phyloP scores from a whole-genome alignment of 1,140 invertebrate genomes.

The Chlorops oryzae region DNA sequence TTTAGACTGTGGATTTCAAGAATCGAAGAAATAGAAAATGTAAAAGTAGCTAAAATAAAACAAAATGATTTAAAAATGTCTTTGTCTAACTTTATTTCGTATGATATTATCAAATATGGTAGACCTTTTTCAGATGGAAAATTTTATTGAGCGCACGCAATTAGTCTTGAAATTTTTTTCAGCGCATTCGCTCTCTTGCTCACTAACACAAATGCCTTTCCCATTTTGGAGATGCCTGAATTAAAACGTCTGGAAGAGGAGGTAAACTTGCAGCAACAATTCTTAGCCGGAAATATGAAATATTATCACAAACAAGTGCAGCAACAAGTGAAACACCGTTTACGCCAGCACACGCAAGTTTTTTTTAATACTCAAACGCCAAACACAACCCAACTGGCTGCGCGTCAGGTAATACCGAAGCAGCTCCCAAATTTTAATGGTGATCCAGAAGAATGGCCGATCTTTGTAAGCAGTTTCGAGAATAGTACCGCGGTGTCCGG shows the following conservation, averaged over 20 bases:
- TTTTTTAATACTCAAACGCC: neutral
- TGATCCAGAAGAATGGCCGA: neutral
- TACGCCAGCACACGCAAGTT: neutral
- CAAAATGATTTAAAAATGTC: too few relatives aligned
- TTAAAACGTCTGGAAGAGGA: neutral
- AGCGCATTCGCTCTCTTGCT: too few relatives aligned
- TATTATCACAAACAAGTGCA: neutral
- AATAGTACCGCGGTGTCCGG: neutral
- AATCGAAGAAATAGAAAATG: too few relatives aligned
- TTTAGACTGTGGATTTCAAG: too few relatives aligned
- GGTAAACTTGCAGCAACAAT: neutral
- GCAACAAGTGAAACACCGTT: neutral
- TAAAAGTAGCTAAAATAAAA: too few relatives aligned
- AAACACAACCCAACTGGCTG: neutral
- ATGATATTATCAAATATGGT: too few relatives aligned
- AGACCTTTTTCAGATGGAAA: too few relatives aligned
- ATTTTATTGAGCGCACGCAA: too few relatives aligned
- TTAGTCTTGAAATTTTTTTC: too few relatives aligned
- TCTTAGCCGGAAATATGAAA: neutral
- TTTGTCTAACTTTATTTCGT: too few relatives aligned
- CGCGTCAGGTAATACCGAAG: neutral
- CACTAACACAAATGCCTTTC: too few relatives aligned
- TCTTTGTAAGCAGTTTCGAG: neutral
- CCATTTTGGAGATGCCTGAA: too few relatives aligned
- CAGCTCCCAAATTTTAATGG: neutral